A percentile compares a stretch with the other conserved stretches of the same genome.
phyloP scores from a whole-genome alignment of 2,113 vertebrate genomes.

The Erpornis zantholeuca region DNA sequence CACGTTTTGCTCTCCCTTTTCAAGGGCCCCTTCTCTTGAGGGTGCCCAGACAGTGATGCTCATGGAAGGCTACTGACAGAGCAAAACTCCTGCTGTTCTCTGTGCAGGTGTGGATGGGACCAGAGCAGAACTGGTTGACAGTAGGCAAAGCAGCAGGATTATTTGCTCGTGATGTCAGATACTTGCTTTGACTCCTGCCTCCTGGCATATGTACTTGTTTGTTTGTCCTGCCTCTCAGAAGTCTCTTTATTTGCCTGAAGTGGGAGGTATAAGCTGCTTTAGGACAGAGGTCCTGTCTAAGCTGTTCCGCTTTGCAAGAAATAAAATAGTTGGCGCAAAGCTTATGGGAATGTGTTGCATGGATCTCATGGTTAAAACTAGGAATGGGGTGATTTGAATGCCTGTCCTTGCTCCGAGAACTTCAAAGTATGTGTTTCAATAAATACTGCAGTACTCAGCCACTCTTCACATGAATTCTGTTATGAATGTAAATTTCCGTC shows the following conservation, averaged over 20 bases:
- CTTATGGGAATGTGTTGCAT: not conserved
- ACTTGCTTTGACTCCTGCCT: not conserved
- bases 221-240: not conserved
- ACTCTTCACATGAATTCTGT: not conserved
- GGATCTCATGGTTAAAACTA: not conserved
- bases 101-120: not conserved
- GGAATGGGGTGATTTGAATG: not conserved
- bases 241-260: not conserved
- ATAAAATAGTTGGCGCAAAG: not conserved
- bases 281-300: not conserved
- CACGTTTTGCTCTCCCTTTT: not conserved
- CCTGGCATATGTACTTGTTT: not conserved
- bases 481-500: not conserved
- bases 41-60: not conserved
- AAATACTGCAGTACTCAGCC: not conserved
- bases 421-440: not conserved
- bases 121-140: not conserved
- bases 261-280: slow-evolving; percentile 7
- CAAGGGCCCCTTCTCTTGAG: not conserved
- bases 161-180: not conserved
- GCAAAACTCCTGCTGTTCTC: not conserved
- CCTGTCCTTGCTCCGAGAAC: not conserved
- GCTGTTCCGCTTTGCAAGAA: not conserved
- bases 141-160: not conserved
- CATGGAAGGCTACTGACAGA: not conserved